Evolutionary conservation across 2,888 invertebrate genomes (phyloP).

Genomic region (Hirtodrosophila alboralis): DNA sequence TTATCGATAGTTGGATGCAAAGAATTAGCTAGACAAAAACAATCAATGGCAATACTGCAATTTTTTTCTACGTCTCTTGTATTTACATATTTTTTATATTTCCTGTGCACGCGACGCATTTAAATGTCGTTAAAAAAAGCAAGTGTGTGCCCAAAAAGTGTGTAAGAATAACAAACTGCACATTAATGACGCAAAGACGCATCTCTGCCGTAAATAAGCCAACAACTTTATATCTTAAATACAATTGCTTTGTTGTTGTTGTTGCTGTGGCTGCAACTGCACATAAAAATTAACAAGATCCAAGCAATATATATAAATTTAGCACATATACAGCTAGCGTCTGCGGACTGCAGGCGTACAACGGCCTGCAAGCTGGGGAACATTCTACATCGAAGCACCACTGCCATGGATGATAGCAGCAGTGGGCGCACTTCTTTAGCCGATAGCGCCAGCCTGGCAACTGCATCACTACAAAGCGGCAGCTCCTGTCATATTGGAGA

Average conservation of each 20-base stretch:
- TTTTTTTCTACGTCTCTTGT: conserved; percentile 29
- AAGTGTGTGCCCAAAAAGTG: conserved; percentile 22
- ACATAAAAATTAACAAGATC: background rate
- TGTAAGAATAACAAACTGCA: conserved; percentile 21
- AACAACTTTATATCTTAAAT: conserved; percentile 11
- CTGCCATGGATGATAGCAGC: conserved; percentile 70
- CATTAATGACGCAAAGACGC: conserved; percentile 41
- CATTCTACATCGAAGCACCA: too few relatives aligned
- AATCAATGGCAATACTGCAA: conserved; percentile 40
- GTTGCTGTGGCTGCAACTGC: background rate
- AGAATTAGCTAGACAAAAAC: conserved; percentile 37
- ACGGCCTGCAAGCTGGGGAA: too few relatives aligned
- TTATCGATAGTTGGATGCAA: conserved; percentile 37
- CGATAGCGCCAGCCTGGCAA: conserved; percentile 62
- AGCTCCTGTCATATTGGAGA: conserved; percentile 49
- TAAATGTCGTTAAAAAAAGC: conserved; percentile 8
- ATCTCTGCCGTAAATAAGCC: conserved; percentile 40
- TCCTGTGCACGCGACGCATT: conserved; percentile 17
- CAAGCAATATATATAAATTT: too few relatives aligned
- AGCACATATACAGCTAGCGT: conserved; percentile 4
- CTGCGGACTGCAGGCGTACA: conserved; percentile 9
- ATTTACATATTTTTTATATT: conserved; percentile 33
- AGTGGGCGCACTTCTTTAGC: conserved; percentile 60
- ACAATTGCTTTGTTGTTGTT: conserved; percentile 17
- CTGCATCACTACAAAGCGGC: conserved; percentile 52